A percentile compares a stretch with the other conserved stretches of the same genome.
Evolutionary conservation across 2,888 invertebrate genomes (phyloP).

Genomic region (Dorcus hopei): DNA sequence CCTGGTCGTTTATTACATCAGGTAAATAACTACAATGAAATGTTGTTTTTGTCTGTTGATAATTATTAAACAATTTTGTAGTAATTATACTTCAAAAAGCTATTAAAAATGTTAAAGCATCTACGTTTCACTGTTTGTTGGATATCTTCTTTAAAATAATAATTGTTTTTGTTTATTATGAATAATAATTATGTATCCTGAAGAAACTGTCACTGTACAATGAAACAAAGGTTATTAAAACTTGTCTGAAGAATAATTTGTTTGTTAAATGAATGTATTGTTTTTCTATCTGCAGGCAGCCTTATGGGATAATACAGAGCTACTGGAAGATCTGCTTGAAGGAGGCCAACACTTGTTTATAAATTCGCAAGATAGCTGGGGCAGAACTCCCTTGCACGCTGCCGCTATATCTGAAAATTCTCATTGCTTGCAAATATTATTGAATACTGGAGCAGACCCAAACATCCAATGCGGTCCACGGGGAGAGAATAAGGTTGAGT

Average conservation of each 20-base stretch:
- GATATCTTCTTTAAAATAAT: too few species aligned
- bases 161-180: too few species aligned
- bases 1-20: slow-evolving; percentile 75
- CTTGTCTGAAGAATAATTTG: slow-evolving; percentile 6
- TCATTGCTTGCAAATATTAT: slow-evolving; percentile 68
- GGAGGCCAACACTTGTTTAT: slow-evolving; percentile 63
- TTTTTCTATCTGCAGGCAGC: slow-evolving; percentile 60
- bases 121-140: background rate
- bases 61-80: background rate
- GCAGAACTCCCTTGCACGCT: slow-evolving; percentile 76
- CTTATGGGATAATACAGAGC: slow-evolving; percentile 83
- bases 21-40: slow-evolving; percentile 45
- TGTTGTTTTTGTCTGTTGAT: background rate
- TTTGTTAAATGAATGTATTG: background rate
- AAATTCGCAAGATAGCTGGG: slow-evolving; percentile 71
- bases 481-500: slow-evolving; percentile 63
- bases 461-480: slow-evolving; percentile 65
- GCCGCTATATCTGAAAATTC: slow-evolving; percentile 77
- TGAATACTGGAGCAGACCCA: slow-evolving; percentile 68
- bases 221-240: too few species aligned
- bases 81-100: slow-evolving; percentile 1
- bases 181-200: too few species aligned
- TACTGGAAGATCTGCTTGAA: slow-evolving; percentile 74
- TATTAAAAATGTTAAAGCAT: background rate
- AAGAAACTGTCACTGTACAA: too few species aligned